Evolutionary conservation across 2,888 invertebrate genomes (phyloP), one percentile per base, ranked within the genome.

Genomic region (Dimorphilus gyrociliatus): DNA sequence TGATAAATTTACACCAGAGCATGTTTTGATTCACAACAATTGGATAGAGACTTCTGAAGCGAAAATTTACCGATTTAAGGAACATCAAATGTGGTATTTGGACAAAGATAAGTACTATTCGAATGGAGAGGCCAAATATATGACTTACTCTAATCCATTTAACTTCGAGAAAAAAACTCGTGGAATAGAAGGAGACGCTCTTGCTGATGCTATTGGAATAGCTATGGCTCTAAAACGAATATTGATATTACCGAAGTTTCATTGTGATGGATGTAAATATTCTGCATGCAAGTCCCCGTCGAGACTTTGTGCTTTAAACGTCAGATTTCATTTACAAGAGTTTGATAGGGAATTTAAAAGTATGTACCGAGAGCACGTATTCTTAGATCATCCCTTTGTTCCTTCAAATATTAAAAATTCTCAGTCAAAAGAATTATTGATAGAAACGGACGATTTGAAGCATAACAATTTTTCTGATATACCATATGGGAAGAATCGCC

Each of bases 231-330:
- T 33, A n/a, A 35, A 37, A 4, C 24, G 43, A 2, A 19, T 32
- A 7, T 23, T 41, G 4, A 35, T 43, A 14, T 24, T 43, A 16
- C 43, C 43, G 6, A 16, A 33, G 3, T 43, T 43, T 21, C 41
- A 35, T 13, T 43, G 43, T 24, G 39, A 39, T 19, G 30, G 25
- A 10, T 43, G 43, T 27, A 8, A 19, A 5, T 23, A 17, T 8
- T 27, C 29, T 13, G 19, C 27, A 10, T 43, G 43, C 29, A 25
- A 25, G 17, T 27, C 25, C 26, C 30, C 28, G 16, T 39, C 36
- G n/a, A 29, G 38, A 6, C 27, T 40, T 3, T 35, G 33, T 3
- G 25, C 37, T 2, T 21, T 39, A 6, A 16, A 19, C 12, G 10
- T 40, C 14, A 32, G 28, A 12, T n/a, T 24, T 15, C 17, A 19